These are phyloP conservation scores for Ctenoplectra terminalis DNA, from an alignment of 1,140 invertebrate species.

Conservation along the genomic window DNA sequence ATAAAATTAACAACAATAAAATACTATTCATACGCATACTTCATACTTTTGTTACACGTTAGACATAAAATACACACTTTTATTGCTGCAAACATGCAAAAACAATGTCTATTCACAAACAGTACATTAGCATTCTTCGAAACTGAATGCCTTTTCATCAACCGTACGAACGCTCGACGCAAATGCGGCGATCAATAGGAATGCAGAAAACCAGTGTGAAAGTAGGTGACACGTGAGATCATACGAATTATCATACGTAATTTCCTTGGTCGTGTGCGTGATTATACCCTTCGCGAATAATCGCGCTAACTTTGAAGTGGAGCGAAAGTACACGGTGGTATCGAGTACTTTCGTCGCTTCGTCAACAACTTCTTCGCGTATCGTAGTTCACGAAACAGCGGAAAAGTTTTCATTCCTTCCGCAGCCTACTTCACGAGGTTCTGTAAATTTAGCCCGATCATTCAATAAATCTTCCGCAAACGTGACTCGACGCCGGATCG, in stretches of 20 bases:
- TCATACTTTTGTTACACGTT: background rate
- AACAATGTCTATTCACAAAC: background rate
- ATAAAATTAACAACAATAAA: too few relatives aligned
- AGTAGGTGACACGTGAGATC: conserved; percentile 39
- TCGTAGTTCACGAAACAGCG: too few relatives aligned
- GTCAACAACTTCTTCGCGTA: background rate
- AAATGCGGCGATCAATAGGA: background rate
- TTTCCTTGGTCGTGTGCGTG: conserved; percentile 9
- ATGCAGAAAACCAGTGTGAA: conserved; percentile 11
- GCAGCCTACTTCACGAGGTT: background rate
- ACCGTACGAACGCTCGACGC: background rate
- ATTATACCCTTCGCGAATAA: conserved; percentile 3
- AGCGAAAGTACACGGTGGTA: conserved; percentile 1
- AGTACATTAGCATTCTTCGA: background rate
- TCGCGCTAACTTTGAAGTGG: background rate
- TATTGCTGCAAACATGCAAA: background rate
- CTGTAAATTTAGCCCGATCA: background rate
- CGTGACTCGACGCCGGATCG: background rate
- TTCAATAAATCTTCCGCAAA: background rate
- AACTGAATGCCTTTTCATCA: background rate
- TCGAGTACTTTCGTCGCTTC: background rate
- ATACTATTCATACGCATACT: too few relatives aligned
- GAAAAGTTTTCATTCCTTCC: background rate
- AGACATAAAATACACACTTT: too few relatives aligned
- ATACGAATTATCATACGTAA: conserved; percentile 38